Conservation (phyloP, 2,888 invertebrate species). For the Diadegma fenestrale region DNA sequence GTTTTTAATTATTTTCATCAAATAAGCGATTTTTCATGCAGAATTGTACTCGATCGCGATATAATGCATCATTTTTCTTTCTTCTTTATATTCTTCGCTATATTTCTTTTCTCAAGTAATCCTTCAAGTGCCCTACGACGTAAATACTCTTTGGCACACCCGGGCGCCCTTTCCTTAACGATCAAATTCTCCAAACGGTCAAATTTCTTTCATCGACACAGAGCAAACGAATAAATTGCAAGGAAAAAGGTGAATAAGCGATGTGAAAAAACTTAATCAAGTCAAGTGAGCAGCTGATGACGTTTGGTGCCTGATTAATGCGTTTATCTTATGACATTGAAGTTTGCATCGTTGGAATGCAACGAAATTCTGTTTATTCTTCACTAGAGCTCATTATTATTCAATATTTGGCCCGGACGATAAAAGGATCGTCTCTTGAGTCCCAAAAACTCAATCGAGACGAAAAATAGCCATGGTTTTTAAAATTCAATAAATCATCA, state of each 20-base stretch:
- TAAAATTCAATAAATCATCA: too few species aligned
- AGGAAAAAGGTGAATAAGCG: background rate
- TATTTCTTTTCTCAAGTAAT: constrained; percentile 28
- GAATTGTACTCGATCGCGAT: constrained; percentile 41
- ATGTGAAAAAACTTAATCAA: too few species aligned
- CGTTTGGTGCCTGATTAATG: background rate
- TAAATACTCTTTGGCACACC: constrained; percentile 51
- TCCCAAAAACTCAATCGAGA: too few species aligned
- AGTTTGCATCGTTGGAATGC: too few species aligned
- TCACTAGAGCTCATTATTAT: too few species aligned
- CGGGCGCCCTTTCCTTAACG: constrained; percentile 27
- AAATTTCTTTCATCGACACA: constrained; percentile 39
- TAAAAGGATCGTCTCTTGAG: too few species aligned
- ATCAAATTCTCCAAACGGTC: constrained; percentile 10
- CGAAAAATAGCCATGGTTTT: too few species aligned
- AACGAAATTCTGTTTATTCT: too few species aligned
- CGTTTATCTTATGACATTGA: background rate
- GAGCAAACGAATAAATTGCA: background rate
- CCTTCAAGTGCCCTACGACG: constrained; percentile 46
- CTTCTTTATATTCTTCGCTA: background rate
- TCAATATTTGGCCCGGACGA: too few species aligned
- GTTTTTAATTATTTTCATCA: constrained; percentile 11
- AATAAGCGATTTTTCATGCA: constrained; percentile 51
- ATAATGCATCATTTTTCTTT: background rate
- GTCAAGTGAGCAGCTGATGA: too few species aligned